Evolutionary conservation across 2,797 vertebrate species (phyloP), one percentile per base, ranked within the genome.

Genomic region (Phoebastria nigripes): DNA sequence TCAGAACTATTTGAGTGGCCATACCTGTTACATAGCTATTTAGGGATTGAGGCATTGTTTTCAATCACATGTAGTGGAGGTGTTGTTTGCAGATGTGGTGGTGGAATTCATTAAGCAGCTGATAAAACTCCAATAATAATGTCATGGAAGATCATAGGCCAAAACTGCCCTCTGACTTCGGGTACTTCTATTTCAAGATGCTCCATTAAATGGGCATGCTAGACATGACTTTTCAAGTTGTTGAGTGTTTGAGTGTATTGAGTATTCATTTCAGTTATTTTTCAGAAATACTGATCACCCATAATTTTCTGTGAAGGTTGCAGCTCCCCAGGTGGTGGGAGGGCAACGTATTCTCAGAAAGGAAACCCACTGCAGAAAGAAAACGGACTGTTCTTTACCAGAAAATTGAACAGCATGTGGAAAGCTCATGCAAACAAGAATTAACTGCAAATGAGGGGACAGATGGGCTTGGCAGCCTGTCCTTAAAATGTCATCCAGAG

Each of bases 401-500:
- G 81, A 96, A 95, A 86, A 93, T 70, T 84, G 87, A 94, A 96
- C 92, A 95, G 83, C 89, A 82, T 89, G 92, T 92, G 66, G 66
- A 93, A 89, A 94, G 42, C 86, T 95, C 89, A 71, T 69, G 87
- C 79, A 94, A 94, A 89, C 49, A 95, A 84, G 74, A 95, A 93
- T 93, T 90, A 96, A 82, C 76, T 92, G 82, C 74, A 92, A 96
- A 87, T 76, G 74, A 69, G 79, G 72, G 72, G 81, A 94, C 96
- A 97, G 95, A 96, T 95, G 94, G 93, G 49, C 79, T 95, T 95
- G 78, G 86, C 93, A 95, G 59, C 76, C 62, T 93, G 72, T 95
- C 77, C 83, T 82, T 93, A 81, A 94, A 94, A 94, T 82, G 56
- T 81, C 81, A 91, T 78, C 61, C 54, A 81, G 63, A 88, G 71